A percentile compares a stretch with the other conserved stretches of the same genome.
Evolutionary conservation across 2,888 invertebrate species (phyloP).

Genomic region (Microplitis deprimator): DNA sequence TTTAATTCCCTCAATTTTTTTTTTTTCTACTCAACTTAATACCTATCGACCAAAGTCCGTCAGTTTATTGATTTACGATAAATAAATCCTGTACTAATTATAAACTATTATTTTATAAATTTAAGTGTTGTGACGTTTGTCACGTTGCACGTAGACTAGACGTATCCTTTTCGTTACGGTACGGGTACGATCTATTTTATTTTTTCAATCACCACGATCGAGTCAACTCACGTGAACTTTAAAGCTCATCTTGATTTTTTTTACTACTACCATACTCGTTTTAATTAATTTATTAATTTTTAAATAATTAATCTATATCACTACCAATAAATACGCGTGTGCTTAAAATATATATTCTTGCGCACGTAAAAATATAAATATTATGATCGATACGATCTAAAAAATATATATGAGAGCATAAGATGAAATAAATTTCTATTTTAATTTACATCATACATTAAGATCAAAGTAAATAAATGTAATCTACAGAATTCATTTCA

Average conservation of each 20-base stretch:
- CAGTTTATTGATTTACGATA: background rate
- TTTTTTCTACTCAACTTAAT: background rate
- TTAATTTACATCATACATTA: background rate
- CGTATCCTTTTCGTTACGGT: constrained; percentile 37
- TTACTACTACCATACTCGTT: constrained; percentile 33
- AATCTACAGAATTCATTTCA: background rate
- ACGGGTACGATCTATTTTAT: constrained; percentile 17
- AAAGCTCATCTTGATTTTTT: constrained; percentile 27
- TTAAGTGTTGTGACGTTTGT: constrained; percentile 27
- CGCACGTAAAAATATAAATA: background rate
- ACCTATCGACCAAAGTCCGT: background rate
- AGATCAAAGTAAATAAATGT: background rate
- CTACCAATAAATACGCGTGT: background rate
- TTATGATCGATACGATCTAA: constrained; percentile 8
- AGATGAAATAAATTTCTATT: background rate
- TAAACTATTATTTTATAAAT: constrained; percentile 25
- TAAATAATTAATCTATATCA: background rate
- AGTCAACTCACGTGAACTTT: constrained; percentile 36
- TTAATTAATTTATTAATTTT: background rate
- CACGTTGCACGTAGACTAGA: constrained; percentile 50
- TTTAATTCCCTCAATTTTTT: background rate
- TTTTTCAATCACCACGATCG: constrained; percentile 28
- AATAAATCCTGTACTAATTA: constrained; percentile 23
- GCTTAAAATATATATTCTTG: background rate
- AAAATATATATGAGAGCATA: background rate